phyloP scores from a whole-genome alignment of 2,888 invertebrate genomes.

The Noctua fimbriata region DNA sequence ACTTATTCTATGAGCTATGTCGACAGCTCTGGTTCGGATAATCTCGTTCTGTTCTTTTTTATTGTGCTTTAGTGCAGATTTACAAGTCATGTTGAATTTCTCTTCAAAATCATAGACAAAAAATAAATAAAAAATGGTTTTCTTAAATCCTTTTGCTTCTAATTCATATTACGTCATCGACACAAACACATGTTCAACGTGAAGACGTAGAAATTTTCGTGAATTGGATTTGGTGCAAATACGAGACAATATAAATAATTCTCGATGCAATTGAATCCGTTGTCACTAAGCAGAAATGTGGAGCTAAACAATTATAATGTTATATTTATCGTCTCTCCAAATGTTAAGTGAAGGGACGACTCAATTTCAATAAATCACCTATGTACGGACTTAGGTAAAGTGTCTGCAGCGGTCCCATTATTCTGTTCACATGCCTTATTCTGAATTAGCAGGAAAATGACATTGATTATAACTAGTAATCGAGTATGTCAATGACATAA shows the following conservation, averaged over 20 bases:
- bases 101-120: background rate
- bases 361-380: slow-evolving; percentile 53
- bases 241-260: background rate
- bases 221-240: background rate
- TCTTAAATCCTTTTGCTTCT: background rate
- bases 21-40: no score
- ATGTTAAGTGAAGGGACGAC: slow-evolving; percentile 72
- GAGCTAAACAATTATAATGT: slow-evolving; percentile 9
- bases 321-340: slow-evolving; percentile 61
- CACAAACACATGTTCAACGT: background rate
- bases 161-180: background rate
- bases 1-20: no score
- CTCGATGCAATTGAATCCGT: background rate
- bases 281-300: slow-evolving; percentile 29
- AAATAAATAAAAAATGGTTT: background rate
- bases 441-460: slow-evolving; percentile 16
- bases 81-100: background rate
- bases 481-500: background rate
- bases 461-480: background rate
- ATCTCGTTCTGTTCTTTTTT: background rate
- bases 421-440: slow-evolving; percentile 14
- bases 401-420: background rate
- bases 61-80: background rate
- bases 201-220: background rate
- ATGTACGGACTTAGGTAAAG: slow-evolving; percentile 34